A percentile compares a stretch with the other conserved stretches of the same genome.
Conservation (phyloP, 2,888 invertebrate genomes). For the Cordilura impudica region DNA sequence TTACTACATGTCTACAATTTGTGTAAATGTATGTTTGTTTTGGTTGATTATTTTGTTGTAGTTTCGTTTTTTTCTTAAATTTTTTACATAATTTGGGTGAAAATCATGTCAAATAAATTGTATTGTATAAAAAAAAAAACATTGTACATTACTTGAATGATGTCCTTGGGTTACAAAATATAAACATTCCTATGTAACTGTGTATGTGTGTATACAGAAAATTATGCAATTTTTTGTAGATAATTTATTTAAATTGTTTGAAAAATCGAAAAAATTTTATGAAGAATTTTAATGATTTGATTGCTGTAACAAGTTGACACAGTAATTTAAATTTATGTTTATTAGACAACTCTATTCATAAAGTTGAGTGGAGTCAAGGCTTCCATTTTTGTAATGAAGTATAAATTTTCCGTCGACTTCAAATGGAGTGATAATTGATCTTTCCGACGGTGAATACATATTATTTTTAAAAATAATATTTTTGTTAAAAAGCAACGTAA, state of each 20-base stretch:
- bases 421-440: too few relatives aligned
- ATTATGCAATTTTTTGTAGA: slow-evolving; percentile 55
- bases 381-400: too few relatives aligned
- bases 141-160: slow-evolving; percentile 29
- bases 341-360: not conserved
- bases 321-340: not conserved
- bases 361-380: too few relatives aligned
- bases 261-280: slow-evolving; percentile 13
- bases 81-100: slow-evolving; percentile 42
- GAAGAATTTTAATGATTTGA: slow-evolving; percentile 29
- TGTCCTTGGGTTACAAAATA: slow-evolving; percentile 55
- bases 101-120: slow-evolving; percentile 59
- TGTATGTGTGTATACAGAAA: not conserved
- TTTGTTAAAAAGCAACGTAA: too few relatives aligned
- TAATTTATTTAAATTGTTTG: slow-evolving; percentile 40
- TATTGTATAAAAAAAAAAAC: slow-evolving; percentile 39
- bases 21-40: slow-evolving; percentile 30
- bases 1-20: slow-evolving; percentile 54
- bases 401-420: too few relatives aligned
- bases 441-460: too few relatives aligned
- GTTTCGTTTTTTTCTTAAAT: slow-evolving; percentile 14
- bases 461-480: too few relatives aligned
- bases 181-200: not conserved
- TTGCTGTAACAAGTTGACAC: slow-evolving; percentile 20
- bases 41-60: slow-evolving; percentile 4